Conservation (phyloP, 2,797 vertebrate species). For the Lycodopsis pacificus region DNA sequence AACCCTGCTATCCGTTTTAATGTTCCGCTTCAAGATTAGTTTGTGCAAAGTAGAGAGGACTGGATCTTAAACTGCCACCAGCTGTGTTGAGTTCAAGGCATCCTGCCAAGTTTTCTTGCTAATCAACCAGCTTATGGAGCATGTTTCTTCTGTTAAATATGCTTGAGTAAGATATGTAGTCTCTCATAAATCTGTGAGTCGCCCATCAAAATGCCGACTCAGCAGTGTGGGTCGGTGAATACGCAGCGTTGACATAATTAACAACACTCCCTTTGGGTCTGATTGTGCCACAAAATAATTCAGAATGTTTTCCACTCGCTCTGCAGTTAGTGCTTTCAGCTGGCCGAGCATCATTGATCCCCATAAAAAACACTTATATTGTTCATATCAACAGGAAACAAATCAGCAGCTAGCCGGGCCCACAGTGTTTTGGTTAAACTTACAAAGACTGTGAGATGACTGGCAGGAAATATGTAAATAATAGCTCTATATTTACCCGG, state of each 20-base stretch:
- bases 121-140: slow-evolving; percentile 46
- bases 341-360: slow-evolving; percentile 50
- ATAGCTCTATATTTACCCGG: slow-evolving; percentile 44
- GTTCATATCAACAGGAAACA: slow-evolving; percentile 57
- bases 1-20: slow-evolving; percentile 34
- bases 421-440: slow-evolving; percentile 37
- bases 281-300: slow-evolving; percentile 58
- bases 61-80: slow-evolving; percentile 53
- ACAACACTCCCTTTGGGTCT: slow-evolving; percentile 58
- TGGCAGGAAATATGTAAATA: slow-evolving; percentile 57
- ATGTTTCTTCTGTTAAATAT: slow-evolving; percentile 45
- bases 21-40: slow-evolving; percentile 30
- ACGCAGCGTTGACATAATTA: slow-evolving; percentile 63
- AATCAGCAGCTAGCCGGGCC: slow-evolving; percentile 30
- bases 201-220: slow-evolving; percentile 50
- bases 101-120: slow-evolving; percentile 45
- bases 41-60: slow-evolving; percentile 24
- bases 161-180: slow-evolving; percentile 44
- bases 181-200: slow-evolving; percentile 52
- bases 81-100: slow-evolving; percentile 47
- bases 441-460: slow-evolving; percentile 42
- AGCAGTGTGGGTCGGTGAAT: slow-evolving; percentile 60
- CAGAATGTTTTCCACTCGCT: slow-evolving; percentile 47
- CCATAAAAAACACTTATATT: slow-evolving; percentile 27
- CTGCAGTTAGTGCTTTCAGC: slow-evolving; percentile 63